Conservation (phyloP, 2,113 vertebrate species). For the Hemiprocne comata region DNA sequence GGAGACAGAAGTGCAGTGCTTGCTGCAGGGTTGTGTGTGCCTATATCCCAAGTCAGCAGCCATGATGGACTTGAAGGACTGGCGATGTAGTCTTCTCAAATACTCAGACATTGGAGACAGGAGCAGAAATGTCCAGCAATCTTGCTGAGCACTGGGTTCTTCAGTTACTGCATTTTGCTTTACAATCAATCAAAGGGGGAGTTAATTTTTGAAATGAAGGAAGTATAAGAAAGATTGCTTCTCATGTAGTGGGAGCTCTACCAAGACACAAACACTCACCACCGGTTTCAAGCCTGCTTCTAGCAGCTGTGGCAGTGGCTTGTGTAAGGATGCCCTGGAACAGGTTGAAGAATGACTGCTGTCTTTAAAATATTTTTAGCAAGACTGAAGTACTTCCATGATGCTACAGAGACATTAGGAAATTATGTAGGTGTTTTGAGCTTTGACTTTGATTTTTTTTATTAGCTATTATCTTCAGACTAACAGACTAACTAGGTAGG, state of each 20-base stretch:
- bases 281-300: not conserved
- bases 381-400: not conserved
- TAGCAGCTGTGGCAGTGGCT: not conserved
- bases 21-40: not conserved
- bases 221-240: not conserved
- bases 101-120: not conserved
- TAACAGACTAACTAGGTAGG: not conserved
- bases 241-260: not conserved
- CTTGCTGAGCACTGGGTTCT: not conserved
- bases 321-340: not conserved
- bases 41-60: fast-evolving
- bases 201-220: not conserved
- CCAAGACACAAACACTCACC: not conserved
- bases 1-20: not conserved
- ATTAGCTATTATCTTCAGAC: not conserved
- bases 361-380: not conserved
- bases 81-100: not conserved
- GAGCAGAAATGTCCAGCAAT: not conserved
- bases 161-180: not conserved
- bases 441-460: not conserved
- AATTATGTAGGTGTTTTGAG: not conserved
- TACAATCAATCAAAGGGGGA: not conserved
- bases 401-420: not conserved
- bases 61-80: not conserved
- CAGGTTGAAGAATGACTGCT: not conserved